Conservation (phyloP, 2,797 vertebrate genomes). For the Clarias fuscus region DNA sequence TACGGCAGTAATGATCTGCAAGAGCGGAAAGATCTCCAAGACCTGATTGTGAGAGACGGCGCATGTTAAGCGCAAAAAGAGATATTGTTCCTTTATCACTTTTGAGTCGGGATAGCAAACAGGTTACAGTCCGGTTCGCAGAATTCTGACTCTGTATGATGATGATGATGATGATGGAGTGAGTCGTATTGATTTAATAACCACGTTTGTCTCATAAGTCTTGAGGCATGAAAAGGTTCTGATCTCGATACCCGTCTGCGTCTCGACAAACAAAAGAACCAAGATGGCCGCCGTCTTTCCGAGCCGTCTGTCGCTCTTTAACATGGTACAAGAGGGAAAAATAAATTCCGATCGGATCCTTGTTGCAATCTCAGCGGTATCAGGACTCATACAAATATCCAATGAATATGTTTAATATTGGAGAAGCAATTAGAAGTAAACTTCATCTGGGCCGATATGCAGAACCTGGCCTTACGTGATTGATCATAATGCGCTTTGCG, state of each 20-base stretch:
- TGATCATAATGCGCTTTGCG: not conserved
- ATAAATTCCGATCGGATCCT: not conserved
- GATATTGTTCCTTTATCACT: not conserved
- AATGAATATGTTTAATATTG: too few relatives aligned
- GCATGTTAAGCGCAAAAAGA: not conserved
- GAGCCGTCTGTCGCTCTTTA: not conserved
- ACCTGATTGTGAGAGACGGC: not conserved
- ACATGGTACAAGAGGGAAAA: not conserved
- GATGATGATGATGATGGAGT: not conserved
- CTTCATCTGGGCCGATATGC: not conserved
- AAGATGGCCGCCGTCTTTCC: slow-evolving; percentile 25
- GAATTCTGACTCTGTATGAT: not conserved
- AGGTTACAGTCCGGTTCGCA: not conserved
- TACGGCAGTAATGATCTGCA: not conserved
- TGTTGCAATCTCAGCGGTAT: not conserved
- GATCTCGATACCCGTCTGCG: slow-evolving; percentile 31
- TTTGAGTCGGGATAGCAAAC: not conserved
- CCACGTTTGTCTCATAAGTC: not conserved
- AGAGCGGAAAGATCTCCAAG: not conserved
- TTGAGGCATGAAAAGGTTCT: not conserved
- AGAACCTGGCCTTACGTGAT: too few relatives aligned
- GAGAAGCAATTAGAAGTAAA: not conserved
- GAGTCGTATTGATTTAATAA: not conserved
- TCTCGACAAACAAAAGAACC: slow-evolving; percentile 44
- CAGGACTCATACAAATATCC: too few relatives aligned